These are phyloP conservation scores for Nasua narica DNA, from an alignment of 2,797 vertebrate species.

Conservation along the genomic window DNA sequence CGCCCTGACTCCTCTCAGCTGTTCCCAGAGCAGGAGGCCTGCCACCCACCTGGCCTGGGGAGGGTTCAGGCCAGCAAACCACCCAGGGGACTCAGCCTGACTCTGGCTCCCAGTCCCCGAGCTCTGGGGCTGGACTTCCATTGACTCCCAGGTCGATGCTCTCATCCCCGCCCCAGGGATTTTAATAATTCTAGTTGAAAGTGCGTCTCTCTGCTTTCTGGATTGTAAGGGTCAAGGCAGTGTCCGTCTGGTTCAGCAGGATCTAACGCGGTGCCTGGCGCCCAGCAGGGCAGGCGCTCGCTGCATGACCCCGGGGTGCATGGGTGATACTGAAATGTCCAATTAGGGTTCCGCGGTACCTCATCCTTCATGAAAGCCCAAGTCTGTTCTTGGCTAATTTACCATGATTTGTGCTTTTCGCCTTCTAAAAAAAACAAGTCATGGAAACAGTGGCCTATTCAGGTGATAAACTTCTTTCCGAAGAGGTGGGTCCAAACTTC, in stretches of 20 bases:
- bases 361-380: not conserved
- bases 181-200: not conserved
- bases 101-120: not conserved
- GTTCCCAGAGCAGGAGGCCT: not conserved
- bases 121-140: not conserved
- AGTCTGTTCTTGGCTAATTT: not conserved
- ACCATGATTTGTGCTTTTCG: not conserved
- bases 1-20: not conserved
- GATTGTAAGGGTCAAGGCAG: not conserved
- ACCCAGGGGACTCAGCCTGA: not conserved
- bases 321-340: not conserved
- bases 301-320: fast-evolving
- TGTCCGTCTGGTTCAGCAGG: not conserved
- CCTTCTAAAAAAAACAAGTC: not conserved
- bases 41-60: fast-evolving
- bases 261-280: not conserved
- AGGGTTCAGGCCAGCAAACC: not conserved
- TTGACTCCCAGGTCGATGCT: not conserved
- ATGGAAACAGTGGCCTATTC: not conserved
- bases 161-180: not conserved
- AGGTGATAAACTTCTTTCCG: not conserved
- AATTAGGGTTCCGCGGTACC: not conserved
- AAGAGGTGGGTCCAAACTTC: not conserved
- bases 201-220: not conserved
- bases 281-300: not conserved